Base-by-base conservation (phyloP, 2,888 invertebrate genomes). In the Ochropleura plecta region DNA sequence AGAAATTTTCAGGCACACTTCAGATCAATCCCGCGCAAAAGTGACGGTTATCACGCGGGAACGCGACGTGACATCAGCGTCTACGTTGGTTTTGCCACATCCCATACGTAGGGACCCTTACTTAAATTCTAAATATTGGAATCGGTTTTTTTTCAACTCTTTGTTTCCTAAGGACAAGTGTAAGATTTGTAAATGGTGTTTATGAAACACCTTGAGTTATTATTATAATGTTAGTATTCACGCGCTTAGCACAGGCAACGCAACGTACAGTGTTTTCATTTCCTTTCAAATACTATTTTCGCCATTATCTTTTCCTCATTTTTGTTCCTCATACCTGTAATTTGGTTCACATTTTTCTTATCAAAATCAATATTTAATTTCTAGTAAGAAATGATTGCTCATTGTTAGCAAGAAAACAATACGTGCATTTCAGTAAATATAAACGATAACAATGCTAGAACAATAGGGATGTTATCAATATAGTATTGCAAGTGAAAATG, bases 381-480 rank as follows among this genome's bases (percentile, higher is more conserved):
- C 79, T 78, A 73, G 76, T 84, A 84, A 87, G 73, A 83, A 84
- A 87, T 85, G 78, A 85, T 86, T 82, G 82, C 72, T 81, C 80
- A 82, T 87, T 86, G 78, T 79, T 85, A 70, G 71, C 67, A 76
- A 75, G 84, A 85, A 75, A 86, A 88, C 90, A 91, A 90, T 88
- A 86, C 85, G 80, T 73, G 73, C 82, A 84, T 87, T 88, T 86
- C 86, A 83, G 80, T 68, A 72, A 84, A 78, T 75, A 78, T 71
- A 79, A 65, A 78, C 88, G 88, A 90, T 91, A 91, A 89, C 86
- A 88, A 79, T 83, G 82, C 88, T 89, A 89, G 88, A 92, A 94
- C 93, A 94, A 94, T 94, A 92, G 91, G 79, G 85, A 88, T 88
- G 91, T 94, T 94, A 94, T 94, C 94, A 92, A 90, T 81, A 81